These are phyloP conservation scores for Ceratosolen fusciceps DNA, from an alignment of 1,140 invertebrate genomes.

Conservation along the genomic window DNA sequence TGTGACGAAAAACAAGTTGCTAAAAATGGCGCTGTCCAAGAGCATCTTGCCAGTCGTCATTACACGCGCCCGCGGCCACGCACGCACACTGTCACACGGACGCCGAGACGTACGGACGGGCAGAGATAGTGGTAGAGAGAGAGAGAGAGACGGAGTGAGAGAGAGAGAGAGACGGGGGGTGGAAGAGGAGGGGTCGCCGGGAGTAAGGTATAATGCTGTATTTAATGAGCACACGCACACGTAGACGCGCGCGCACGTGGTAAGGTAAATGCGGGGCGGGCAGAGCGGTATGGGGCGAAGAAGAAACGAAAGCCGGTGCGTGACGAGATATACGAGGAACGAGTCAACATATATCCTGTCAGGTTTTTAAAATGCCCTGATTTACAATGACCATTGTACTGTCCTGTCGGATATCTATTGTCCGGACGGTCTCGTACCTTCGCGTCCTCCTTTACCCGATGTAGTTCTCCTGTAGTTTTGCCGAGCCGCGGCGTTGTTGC, in stretches of 20 bases:
- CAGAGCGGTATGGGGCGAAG: conserved; percentile 18
- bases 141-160: neutral
- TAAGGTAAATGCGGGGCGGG: neutral
- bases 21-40: conserved; percentile 65
- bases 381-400: conserved; percentile 70
- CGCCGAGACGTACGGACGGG: no score
- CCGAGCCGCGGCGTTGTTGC: neutral
- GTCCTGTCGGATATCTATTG: conserved; percentile 66
- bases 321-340: conserved; percentile 66
- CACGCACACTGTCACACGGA: no score
- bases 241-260: neutral
- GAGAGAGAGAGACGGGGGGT: neutral
- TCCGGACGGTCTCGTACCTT: conserved; percentile 53
- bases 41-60: conserved; percentile 66
- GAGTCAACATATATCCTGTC: conserved; percentile 68
- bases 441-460: conserved; percentile 1
- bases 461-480: conserved; percentile 26
- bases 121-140: neutral
- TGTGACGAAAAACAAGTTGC: conserved; percentile 57
- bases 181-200: neutral
- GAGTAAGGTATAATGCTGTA: conserved; percentile 67
- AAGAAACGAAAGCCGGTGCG: conserved; percentile 51
- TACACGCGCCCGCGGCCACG: conserved; percentile 47
- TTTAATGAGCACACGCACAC: conserved; percentile 63
- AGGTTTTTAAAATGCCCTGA: conserved; percentile 70